Conservation (phyloP, 2,888 invertebrate species). For the Cylindroiulus punctatus region DNA sequence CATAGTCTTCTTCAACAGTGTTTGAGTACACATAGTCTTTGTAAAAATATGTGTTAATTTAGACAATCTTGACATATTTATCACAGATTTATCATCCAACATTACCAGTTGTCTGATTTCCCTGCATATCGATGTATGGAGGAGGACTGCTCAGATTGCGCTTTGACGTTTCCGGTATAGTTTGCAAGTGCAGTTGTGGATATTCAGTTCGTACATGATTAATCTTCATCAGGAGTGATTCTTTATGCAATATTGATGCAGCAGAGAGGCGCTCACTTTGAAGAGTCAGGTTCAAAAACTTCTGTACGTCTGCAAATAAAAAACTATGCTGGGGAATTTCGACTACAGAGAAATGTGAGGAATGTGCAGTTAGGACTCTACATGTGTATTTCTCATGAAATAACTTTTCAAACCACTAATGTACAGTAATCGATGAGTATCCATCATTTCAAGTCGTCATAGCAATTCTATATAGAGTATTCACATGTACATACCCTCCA, state of each 20-base stretch:
- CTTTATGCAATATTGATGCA: constrained; percentile 48
- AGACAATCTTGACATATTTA: neutral
- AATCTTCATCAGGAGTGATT: constrained; percentile 54
- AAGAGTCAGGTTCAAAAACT: constrained; percentile 50
- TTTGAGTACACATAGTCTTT: constrained; percentile 40
- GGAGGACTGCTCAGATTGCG: constrained; percentile 42
- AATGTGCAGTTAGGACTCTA: no score
- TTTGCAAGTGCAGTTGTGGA: constrained; percentile 53
- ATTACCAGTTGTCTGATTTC: constrained; percentile 19
- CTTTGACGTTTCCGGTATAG: neutral
- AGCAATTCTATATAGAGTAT: no score
- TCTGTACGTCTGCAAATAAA: constrained; percentile 51
- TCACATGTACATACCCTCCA: constrained; percentile 48
- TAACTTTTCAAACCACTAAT: neutral
- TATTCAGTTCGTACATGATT: constrained; percentile 50
- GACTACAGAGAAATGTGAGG: no score
- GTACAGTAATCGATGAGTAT: no score
- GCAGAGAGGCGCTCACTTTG: constrained; percentile 46
- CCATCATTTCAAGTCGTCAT: no score
- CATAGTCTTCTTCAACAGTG: constrained; percentile 46
- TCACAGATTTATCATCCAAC: neutral
- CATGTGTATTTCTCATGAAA: no score
- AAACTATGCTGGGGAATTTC: neutral
- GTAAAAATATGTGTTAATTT: neutral
- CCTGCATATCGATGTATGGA: constrained; percentile 54